A percentile compares a stretch with the other conserved stretches of the same genome.
These are phyloP conservation scores for Trinorchestia longiramus DNA, from an alignment of 1,140 invertebrate genomes.

Conservation along the genomic window DNA sequence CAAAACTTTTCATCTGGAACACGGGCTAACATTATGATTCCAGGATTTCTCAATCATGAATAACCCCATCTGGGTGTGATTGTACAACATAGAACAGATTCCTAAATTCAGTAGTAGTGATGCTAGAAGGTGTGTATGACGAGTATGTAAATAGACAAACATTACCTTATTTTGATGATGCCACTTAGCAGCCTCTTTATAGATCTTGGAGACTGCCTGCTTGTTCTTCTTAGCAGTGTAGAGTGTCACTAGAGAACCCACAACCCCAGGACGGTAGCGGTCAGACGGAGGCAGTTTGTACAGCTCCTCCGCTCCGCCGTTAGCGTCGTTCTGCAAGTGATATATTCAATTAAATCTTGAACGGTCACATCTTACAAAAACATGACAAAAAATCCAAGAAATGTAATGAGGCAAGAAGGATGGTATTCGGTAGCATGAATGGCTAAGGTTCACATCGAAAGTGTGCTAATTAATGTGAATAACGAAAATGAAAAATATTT, in stretches of 20 bases:
- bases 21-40: too few species aligned
- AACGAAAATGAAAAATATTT: too few species aligned
- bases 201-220: conserved; percentile 35
- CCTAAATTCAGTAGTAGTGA: not conserved
- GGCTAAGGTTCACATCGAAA: too few species aligned
- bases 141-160: not conserved
- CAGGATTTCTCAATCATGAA: too few species aligned
- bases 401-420: too few species aligned
- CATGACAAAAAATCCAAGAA: too few species aligned
- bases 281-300: conserved; percentile 10
- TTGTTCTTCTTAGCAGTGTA: conserved; percentile 47
- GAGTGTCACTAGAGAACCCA: conserved; percentile 31
- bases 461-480: too few species aligned
- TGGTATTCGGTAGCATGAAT: too few species aligned
- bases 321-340: conserved; percentile 26
- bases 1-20: too few species aligned
- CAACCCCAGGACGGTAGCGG: conserved; percentile 45
- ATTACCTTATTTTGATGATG: conserved; percentile 49
- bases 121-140: too few species aligned
- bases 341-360: not conserved
- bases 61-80: too few species aligned
- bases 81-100: too few species aligned
- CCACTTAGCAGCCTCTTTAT: conserved; percentile 52
- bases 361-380: not conserved
- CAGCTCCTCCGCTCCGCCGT: conserved; percentile 23